Evolutionary conservation across 1,140 invertebrate species (phyloP), one percentile per base, ranked within the genome.

Genomic region (Drosophila repleta): DNA sequence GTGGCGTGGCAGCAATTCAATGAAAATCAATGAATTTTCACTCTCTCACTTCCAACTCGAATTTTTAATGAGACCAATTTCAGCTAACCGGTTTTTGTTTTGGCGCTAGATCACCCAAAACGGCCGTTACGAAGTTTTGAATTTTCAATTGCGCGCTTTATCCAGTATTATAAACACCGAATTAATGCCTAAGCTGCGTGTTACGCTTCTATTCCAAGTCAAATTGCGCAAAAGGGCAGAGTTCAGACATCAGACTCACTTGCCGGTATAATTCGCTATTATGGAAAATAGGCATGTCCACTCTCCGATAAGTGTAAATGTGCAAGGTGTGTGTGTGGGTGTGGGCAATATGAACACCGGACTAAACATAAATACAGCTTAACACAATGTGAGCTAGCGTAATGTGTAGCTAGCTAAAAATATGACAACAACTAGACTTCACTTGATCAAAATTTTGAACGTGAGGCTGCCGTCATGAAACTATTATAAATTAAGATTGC

Each of bases 11-110:
- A 87, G 57, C 37, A 18, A 21, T 8, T 43, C 4, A 26, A 10
- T 63, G 65, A 72, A 83, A 84, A 79, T 79, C 64, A 74, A 78
- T 82, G 48, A 57, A 20, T 56, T 45, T 29, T 37, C 32, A 51
- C 56, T 60, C 35, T 63, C 43, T 49, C 69, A 57, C 35, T 39
- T 41, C 48, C 39, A 24, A 41, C 39, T 65, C 52, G 57, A 60
- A 10, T 41, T 29, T 58, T 61, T 46, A 35, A 56, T 24, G 29
- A 55, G 66, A 5, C 37, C 41, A 45, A 45, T 37, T 64, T 55
- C 20, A 61, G 46, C 67, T 45, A 88, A 87, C 82, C 83, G 79
- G 82, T 88, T 87, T 75, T 67, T 11, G 32, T 43, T 17, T 26
- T 63, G 11, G 21, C n/a, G 1, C 18, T 51, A 49, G 26, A 48